Base-by-base conservation (phyloP, 2,888 invertebrate genomes). In the Paralinhomoeus sp. region DNA sequence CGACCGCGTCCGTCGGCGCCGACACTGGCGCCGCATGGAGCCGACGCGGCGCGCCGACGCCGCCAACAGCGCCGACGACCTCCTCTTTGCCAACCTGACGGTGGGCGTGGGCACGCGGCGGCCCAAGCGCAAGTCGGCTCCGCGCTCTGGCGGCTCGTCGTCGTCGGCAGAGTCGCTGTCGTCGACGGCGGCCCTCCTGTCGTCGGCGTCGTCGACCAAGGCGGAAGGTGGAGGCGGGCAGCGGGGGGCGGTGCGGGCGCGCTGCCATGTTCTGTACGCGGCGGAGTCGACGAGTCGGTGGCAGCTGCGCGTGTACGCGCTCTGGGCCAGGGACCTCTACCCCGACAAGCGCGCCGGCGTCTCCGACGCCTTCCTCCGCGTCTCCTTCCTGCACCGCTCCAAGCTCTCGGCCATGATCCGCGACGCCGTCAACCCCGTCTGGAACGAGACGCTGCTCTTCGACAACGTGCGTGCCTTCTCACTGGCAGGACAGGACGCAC, bases 401-500 rank as follows among this genome's bases (percentile, higher is more conserved):
- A 49, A 51, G 39, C 51, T 55, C 41, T 57, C 55, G 2, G 37
- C 45, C 13, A 46, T 56, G 24, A 52, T 56, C 23, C 48, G 50
- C 41, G 51, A 52, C 40, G 51, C 56, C 23, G 47, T 51, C 37
- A 57, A 59, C 49, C 58, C 58, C 5, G 50, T 57, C 38, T 58
- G 52, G 54, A 54, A 55, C 41, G 55, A 58, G 45, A 57, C 55
- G 7, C 41, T 58, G n/a, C 43, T 57, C 7, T 56, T 58, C 43
- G 47, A 51, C 9, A 41, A 49, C 37, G 49, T 51, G n/a, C 2
- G 37, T n/a, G n/a, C n/a, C n/a, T n/a, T n/a, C n/a, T n/a, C n/a
- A n/a, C n/a, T n/a, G n/a, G n/a, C n/a, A n/a, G n/a, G n/a, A n/a
- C n/a, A n/a, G n/a, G n/a, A n/a, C n/a, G n/a, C n/a, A n/a, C n/a